Conservation (phyloP, 1,140 invertebrate genomes). For the Neodiprion lecontei region DNA sequence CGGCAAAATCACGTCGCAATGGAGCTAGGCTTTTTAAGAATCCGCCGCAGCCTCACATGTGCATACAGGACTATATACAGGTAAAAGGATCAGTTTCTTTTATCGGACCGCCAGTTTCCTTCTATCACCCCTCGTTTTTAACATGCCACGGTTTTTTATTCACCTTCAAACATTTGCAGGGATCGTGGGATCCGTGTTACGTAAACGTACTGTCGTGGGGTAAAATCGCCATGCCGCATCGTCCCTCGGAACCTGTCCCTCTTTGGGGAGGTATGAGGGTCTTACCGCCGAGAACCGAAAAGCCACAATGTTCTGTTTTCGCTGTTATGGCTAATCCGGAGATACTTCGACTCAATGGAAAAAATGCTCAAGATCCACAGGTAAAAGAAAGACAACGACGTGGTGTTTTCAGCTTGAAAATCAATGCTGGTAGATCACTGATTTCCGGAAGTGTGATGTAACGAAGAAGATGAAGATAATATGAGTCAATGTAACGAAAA, state of each 20-base stretch:
- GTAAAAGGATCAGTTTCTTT: conserved; percentile 46
- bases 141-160: conserved; percentile 11
- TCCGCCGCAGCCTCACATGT: conserved; percentile 78
- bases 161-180: conserved; percentile 36
- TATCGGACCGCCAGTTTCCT: conserved; percentile 52
- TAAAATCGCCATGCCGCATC: conserved; percentile 70
- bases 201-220: conserved; percentile 78
- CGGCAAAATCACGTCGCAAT: conserved; percentile 49
- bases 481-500: too few relatives aligned
- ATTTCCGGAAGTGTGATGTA: background rate
- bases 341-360: conserved; percentile 70
- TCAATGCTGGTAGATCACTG: background rate
- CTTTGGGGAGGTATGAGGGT: conserved; percentile 76
- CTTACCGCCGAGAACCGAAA: conserved; percentile 66
- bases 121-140: conserved; percentile 3
- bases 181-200: conserved; percentile 58
- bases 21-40: conserved; percentile 69
- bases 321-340: conserved; percentile 77
- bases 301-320: conserved; percentile 68
- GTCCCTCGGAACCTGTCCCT: conserved; percentile 69
- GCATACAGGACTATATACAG: conserved; percentile 71
- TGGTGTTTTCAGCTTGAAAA: conserved; percentile 21
- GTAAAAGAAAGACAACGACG: conserved; percentile 44
- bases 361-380: conserved; percentile 69
- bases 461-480: background rate